Base-by-base conservation (phyloP, 2,888 invertebrate species). In the Tetramorium bicarinatum region DNA sequence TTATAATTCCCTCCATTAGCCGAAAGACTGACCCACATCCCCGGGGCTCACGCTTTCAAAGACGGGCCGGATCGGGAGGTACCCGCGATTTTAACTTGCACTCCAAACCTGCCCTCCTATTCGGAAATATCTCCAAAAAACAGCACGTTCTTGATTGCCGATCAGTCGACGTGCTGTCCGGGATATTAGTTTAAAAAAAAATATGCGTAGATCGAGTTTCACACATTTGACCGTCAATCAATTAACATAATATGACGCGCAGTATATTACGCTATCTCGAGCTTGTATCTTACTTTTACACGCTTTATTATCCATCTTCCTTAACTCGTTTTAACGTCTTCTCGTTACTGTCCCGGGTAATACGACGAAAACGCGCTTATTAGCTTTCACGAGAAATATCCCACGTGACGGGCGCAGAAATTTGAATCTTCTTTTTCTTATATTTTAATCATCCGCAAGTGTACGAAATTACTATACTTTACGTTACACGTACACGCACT, bases 1-100 rank as follows among this genome's bases (percentile, higher is more conserved):
- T 89, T 89, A 89, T 89, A 89, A 89, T 89, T 89, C 80, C 75
- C 69, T 87, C 81, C 84, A 85, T 89, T 89, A 88, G 15, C 87
- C 83, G 49, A 18, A n/a, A 25, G 44, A 85, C 77, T 89, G 88
- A 89, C 89, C 89, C 84, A 89, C 82, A 88, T 89, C 82, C 89
- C 9, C 69, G 76, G 83, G 87, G 82, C 75, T 87, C 87, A 83
- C 88, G 75, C 87, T 87, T 89, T 89, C 83, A 67, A 66, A 79
- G 62, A 52, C 62, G 18, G 41, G 1, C 9, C 25, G 38, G 41
- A 59, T 9, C 21, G 59, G 47, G 13, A 15, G 38, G n/a, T n/a
- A 21, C 1, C 7, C 21, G 49, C 49, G 62, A 75, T 75, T 75
- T 80, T 75, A 52, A 54, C 59, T 15, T 34, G 75, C 77, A 67